phyloP scores from a whole-genome alignment of 1,140 invertebrate genomes.

The Drosophila arawakana region DNA sequence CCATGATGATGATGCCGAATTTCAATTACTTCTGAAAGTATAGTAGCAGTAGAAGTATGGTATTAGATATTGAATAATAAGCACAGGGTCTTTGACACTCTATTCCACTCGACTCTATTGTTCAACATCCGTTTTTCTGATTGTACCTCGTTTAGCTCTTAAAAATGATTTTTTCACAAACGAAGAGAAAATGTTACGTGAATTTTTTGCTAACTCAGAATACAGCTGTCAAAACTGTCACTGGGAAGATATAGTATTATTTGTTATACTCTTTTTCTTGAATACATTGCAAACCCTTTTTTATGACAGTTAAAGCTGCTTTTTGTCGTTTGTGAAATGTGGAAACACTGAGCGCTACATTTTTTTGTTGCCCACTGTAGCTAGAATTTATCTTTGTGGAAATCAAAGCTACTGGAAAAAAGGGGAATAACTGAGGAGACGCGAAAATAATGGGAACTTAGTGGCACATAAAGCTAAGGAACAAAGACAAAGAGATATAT shows the following conservation, averaged over 20 bases:
- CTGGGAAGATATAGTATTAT: background rate
- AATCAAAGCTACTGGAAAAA: slow-evolving; percentile 47
- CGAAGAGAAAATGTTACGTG: no score
- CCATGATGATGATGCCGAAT: no score
- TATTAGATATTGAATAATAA: no score
- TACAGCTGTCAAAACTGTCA: background rate
- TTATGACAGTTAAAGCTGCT: background rate
- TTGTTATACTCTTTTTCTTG: background rate
- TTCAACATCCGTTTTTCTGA: no score
- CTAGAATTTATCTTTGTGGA: slow-evolving; percentile 39
- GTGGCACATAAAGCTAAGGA: slow-evolving; percentile 16
- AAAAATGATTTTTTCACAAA: no score
- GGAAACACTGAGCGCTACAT: slow-evolving; percentile 12
- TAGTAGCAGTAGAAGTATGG: no score
- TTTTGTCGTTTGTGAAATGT: slow-evolving; percentile 4
- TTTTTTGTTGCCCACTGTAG: slow-evolving; percentile 18
- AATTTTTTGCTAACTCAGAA: no score
- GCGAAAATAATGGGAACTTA: slow-evolving; percentile 31
- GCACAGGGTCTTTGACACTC: no score
- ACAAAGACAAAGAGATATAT: slow-evolving; percentile 20
- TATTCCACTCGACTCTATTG: no score
- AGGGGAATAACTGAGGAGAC: background rate
- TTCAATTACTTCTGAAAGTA: no score
- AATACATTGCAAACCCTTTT: background rate
- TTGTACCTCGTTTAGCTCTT: no score